Evolutionary conservation across 2,113 vertebrate genomes (phyloP), one percentile per base, ranked within the genome.

Genomic region (Caloenas nicobarica): DNA sequence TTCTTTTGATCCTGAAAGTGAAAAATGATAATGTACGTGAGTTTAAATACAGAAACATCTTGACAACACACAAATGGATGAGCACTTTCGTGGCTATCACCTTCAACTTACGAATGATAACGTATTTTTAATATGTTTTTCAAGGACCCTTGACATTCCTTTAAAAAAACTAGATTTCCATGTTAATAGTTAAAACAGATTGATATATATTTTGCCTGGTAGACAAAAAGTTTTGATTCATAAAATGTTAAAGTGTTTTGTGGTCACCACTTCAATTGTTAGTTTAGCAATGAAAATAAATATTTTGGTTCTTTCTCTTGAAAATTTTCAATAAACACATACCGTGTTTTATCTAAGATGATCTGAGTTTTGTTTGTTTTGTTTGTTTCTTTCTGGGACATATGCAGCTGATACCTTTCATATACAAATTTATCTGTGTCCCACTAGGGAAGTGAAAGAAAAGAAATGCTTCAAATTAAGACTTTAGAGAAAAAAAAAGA

Each of bases 311-410:
- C 44, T 71, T 90, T 90, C 79, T 58, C 60, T 78, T 78, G 21
- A 71, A 86, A 91, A 79, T 58, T 78, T 82, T 84, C 48, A 94
- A 93, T 94, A 96, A 97, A 96, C 40, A 88, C 68, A n/a, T 50
- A 26, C 24, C 5, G 3, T 77, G n/a, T 93, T 96, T 94, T 86
- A 61, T 44, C 48, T 50, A 78, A 86, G 21, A 44, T 34, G 29
- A 87, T 29, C 10, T 51, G 42, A 29, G 11, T n/a, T 88, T 68
- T 86, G 3, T 34, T 86, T 91, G 46, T 17, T 81, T 78, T 44
- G 0, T 51, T 69, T 53, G 11, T 46, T 68, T 14, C 17, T 60
- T 86, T 74, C 61, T 73, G 48, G 29, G 48, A 38, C 7, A 48
- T 25, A 48, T 16, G 28, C 28, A 4, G 25, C 48, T 65, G 38